phyloP scores from a whole-genome alignment of 1,140 invertebrate genomes.

The Panagrolaimus sp. region DNA sequence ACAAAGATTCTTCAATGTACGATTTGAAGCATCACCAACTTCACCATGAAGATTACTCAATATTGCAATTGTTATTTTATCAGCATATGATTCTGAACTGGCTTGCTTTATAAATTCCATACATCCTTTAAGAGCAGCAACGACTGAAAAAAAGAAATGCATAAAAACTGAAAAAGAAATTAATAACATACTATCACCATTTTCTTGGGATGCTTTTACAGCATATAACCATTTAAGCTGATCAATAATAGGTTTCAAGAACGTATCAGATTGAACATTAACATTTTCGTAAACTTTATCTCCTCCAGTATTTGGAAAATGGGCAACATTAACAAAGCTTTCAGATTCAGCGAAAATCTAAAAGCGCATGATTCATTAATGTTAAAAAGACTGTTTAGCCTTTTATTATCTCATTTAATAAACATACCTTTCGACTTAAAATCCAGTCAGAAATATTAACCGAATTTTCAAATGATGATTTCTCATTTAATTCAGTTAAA shows the following conservation, averaged over 20 bases:
- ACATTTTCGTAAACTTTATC: neutral
- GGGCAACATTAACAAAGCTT: neutral
- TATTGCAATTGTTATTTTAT: too few relatives aligned
- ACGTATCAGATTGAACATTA: neutral
- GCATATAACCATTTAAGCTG: neutral
- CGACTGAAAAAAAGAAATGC: neutral
- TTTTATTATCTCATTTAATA: neutral
- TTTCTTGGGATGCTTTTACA: neutral
- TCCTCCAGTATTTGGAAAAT: neutral
- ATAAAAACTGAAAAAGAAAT: neutral
- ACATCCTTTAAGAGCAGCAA: too few relatives aligned
- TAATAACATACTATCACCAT: neutral
- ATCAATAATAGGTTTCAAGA: neutral
- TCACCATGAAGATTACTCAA: too few relatives aligned
- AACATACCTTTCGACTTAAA: constrained; percentile 8
- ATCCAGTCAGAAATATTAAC: neutral
- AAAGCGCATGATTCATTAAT: neutral
- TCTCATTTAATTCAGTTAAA: neutral
- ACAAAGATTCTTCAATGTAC: too few relatives aligned
- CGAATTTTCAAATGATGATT: neutral
- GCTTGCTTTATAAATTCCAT: too few relatives aligned
- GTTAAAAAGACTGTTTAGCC: neutral
- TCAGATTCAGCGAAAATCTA: constrained; percentile 14
- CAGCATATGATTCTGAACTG: too few relatives aligned
- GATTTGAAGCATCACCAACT: too few relatives aligned